Evolutionary conservation across 2,888 invertebrate species (phyloP), one percentile per base, ranked within the genome.

Genomic region (Sylvicola cinctus): DNA sequence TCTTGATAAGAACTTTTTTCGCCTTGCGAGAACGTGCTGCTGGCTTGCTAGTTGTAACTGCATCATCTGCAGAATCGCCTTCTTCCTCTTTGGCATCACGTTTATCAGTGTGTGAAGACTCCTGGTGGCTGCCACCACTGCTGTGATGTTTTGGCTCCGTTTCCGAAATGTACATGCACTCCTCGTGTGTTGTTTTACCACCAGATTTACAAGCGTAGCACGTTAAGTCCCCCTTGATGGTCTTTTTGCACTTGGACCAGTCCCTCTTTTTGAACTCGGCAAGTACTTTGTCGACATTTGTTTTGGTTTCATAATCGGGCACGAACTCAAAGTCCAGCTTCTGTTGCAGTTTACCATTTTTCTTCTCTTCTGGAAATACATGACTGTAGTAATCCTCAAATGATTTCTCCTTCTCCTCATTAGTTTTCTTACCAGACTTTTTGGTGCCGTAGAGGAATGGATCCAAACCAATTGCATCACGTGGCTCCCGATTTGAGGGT

Each of bases 111-210:
- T n/a, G n/a, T n/a, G n/a, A n/a, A n/a, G n/a, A n/a, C n/a, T n/a
- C n/a, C n/a, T n/a, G n/a, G n/a, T n/a, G n/a, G n/a, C n/a, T n/a
- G n/a, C n/a, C n/a, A n/a, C n/a, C n/a, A n/a, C n/a, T n/a, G n/a
- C n/a, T n/a, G n/a, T n/a, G 10, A 15, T 25, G n/a, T 12, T 6
- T 25, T 13, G 29, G 14, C 11, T 23, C 32, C 11, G 71, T 70
- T 44, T 73, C 73, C 2, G 74, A 73, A 7, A 76, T 66, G 52
- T 69, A 79, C 70, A 78, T 76, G 48, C 80, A 80, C 51, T 80
- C 79, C 52, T 80, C 79, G 45, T 78, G 70, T 50, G 74, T 71
- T 33, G 71, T 60, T 2, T 77, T 77, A 33, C 66, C 63, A 42
- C 70, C 64, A 45, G 77, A 75, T 3, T 68, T 55, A 49, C 80